These are phyloP conservation scores for Sinocyclocheilus anophthalmus DNA, from an alignment of 2,113 vertebrate genomes.

Conservation along the genomic window DNA sequence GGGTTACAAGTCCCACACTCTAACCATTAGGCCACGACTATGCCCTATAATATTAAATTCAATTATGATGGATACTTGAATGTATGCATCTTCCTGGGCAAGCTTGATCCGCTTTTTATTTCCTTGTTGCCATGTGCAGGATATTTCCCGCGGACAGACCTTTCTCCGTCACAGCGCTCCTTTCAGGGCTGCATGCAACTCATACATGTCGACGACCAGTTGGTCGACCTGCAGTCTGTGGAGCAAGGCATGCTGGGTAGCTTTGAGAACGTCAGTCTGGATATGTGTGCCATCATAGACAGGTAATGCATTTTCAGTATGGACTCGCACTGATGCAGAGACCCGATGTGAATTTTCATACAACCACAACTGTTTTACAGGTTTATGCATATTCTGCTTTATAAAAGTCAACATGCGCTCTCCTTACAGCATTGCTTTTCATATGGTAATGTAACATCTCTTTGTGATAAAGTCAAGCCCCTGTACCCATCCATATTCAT, in stretches of 20 bases:
- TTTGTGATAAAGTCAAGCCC: neutral
- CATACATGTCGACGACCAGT: conserved; percentile 92
- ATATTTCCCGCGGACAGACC: conserved; percentile 74
- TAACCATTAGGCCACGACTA: too few species aligned
- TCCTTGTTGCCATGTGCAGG: conserved; percentile 72
- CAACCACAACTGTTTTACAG: neutral
- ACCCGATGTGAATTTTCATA: neutral
- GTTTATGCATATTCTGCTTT: conserved; percentile 18
- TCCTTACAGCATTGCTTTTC: neutral
- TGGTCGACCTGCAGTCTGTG: conserved; percentile 85
- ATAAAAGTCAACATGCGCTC: neutral
- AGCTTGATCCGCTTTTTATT: neutral
- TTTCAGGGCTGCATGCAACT: conserved; percentile 98
- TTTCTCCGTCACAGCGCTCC: conserved; percentile 78
- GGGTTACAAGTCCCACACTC: too few species aligned
- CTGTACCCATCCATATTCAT: neutral
- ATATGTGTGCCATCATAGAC: conserved; percentile 97
- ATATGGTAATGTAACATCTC: neutral
- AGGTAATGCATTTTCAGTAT: conserved; percentile 72
- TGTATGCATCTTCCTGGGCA: neutral
- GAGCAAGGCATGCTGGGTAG: conserved; percentile 87
- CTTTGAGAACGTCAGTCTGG: conserved; percentile 94
- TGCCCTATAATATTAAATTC: neutral
- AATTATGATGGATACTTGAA: neutral
- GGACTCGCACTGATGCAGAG: too few species aligned